Conservation (phyloP, 2,113 vertebrate genomes). For the Stegostoma tigrinum region DNA sequence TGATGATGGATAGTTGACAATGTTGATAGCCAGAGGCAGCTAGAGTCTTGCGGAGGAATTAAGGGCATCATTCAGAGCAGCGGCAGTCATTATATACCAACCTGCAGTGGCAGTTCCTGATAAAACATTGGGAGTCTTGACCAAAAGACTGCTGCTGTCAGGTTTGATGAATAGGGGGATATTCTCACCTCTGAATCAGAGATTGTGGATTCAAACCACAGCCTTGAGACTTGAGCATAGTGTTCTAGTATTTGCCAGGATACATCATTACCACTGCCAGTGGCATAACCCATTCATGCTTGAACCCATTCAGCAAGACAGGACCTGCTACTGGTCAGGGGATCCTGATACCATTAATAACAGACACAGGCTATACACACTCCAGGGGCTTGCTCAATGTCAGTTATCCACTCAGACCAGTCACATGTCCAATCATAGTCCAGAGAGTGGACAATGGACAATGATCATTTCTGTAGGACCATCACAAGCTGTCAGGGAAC, state of each 20-base stretch:
- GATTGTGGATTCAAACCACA: neutral
- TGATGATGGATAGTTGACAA: neutral
- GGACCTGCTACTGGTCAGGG: too few relatives aligned
- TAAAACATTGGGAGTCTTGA: neutral
- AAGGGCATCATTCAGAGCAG: neutral
- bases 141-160: neutral
- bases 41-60: neutral
- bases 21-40: neutral
- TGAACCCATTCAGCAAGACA: too few relatives aligned
- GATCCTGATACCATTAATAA: too few relatives aligned
- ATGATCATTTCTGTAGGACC: too few relatives aligned
- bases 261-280: too few relatives aligned
- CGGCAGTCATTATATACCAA: neutral
- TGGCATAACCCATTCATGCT: too few relatives aligned
- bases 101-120: neutral
- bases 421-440: too few relatives aligned
- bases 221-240: neutral
- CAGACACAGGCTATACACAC: too few relatives aligned
- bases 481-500: too few relatives aligned
- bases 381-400: too few relatives aligned
- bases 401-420: too few relatives aligned
- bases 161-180: neutral
- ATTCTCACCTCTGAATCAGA: neutral
- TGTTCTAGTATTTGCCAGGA: neutral
- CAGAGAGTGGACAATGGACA: too few relatives aligned